Percentiles rank a stretch among this genome's conserved stretches.
phyloP scores from a whole-genome alignment of 2,888 invertebrate species.

The Drepanosiphum platanoidis region DNA sequence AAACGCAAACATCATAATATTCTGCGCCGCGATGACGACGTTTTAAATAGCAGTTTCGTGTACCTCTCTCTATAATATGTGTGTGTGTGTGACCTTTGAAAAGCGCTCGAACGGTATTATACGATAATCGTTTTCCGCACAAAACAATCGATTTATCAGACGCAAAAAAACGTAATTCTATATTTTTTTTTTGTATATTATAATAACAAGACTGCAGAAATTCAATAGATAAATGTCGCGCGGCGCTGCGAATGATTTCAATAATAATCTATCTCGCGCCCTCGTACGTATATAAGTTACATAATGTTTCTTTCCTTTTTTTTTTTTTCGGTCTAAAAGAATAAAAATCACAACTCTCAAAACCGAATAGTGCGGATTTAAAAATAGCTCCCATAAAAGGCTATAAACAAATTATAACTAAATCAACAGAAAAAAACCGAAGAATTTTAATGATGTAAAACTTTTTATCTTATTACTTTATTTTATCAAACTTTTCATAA shows the following conservation, averaged over 20 bases:
- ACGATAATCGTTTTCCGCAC: neutral
- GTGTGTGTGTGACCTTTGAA: constrained; percentile 7
- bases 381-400: constrained; percentile 5
- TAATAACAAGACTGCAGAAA: neutral
- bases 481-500: constrained; percentile 45
- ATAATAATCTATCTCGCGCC: too few species aligned
- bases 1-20: neutral
- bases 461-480: constrained; percentile 36
- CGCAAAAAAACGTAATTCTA: too few species aligned
- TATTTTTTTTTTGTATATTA: neutral
- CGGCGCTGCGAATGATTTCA: neutral
- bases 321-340: neutral
- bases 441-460: constrained; percentile 21
- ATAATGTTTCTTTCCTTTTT: too few species aligned
- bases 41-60: neutral
- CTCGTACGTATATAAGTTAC: too few species aligned
- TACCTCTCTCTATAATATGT: too few species aligned
- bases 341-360: neutral
- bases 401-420: constrained; percentile 5
- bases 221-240: neutral
- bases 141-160: constrained; percentile 2
- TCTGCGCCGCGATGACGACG: neutral
- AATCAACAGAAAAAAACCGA: constrained; percentile 8
- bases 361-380: neutral
- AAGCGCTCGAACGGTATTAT: neutral